Percentiles rank a stretch among this genome's conserved stretches.
Conservation (phyloP, 1,140 invertebrate species). For the Pseudomyrmex gracilis region DNA sequence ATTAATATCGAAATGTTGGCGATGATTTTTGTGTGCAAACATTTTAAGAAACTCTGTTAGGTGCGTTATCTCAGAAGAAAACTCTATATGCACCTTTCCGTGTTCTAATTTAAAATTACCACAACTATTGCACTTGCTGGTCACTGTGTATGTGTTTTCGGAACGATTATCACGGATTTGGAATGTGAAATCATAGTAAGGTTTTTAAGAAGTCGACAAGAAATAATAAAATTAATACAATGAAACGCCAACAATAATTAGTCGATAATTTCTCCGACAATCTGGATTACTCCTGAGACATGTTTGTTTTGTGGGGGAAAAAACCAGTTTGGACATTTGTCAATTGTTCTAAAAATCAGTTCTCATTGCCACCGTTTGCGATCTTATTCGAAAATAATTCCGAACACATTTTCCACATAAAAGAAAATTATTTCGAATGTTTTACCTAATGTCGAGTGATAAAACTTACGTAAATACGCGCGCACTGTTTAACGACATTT, state of each 20-base stretch:
- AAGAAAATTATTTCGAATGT: background rate
- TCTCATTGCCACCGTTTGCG: background rate
- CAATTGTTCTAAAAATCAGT: conserved; percentile 5
- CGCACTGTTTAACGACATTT: background rate
- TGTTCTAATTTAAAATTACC: conserved; percentile 40
- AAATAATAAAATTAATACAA: conserved; percentile 30
- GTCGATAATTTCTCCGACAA: conserved; percentile 18
- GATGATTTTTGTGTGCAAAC: conserved; percentile 10
- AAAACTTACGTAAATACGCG: background rate
- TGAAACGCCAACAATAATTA: background rate
- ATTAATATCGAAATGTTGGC: background rate
- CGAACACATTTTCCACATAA: background rate
- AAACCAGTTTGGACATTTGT: no score
- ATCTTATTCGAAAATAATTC: conserved; percentile 26
- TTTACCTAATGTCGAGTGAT: background rate
- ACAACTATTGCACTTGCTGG: conserved; percentile 56
- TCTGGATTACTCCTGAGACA: conserved; percentile 28
- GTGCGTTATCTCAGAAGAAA: no score
- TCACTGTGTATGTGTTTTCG: conserved; percentile 4
- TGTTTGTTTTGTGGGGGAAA: background rate
- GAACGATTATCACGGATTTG: conserved; percentile 19
- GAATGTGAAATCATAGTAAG: conserved; percentile 8
- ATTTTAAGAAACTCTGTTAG: conserved; percentile 12
- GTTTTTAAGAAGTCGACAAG: background rate
- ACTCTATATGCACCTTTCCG: background rate